Evolutionary conservation across 2,888 invertebrate genomes (phyloP).

Genomic region (Chelonus formosanus): DNA sequence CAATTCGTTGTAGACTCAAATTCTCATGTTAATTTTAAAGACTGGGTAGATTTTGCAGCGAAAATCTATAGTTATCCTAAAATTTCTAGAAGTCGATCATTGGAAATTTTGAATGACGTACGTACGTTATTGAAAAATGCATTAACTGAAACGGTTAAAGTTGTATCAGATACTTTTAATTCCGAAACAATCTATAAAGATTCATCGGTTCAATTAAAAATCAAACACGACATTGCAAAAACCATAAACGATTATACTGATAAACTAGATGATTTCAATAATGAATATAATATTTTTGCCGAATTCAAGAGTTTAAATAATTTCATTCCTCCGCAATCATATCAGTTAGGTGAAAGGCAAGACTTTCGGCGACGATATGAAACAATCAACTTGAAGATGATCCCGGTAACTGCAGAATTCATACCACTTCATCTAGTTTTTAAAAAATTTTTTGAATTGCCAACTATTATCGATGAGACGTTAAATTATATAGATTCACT

Average conservation of each 20-base stretch:
- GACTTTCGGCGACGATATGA: constrained; percentile 23
- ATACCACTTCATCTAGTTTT: constrained; percentile 31
- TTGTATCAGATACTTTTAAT: constrained; percentile 16
- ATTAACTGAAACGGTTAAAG: background rate
- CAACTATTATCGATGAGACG: constrained; percentile 28
- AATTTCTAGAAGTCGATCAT: constrained; percentile 28
- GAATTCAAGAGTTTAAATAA: constrained; percentile 24
- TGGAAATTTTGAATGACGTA: constrained; percentile 24
- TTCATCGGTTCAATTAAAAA: constrained; percentile 10
- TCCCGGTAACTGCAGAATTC: constrained; percentile 34
- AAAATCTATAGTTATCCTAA: constrained; percentile 33
- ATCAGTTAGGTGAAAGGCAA: constrained; percentile 32
- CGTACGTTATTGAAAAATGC: constrained; percentile 13
- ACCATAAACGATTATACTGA: background rate
- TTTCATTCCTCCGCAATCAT: constrained; percentile 31
- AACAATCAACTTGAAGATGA: constrained; percentile 21
- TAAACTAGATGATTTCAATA: constrained; percentile 19
- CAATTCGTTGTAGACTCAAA: background rate
- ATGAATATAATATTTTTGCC: constrained; percentile 32
- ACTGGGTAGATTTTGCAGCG: constrained; percentile 24
- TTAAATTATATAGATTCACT: constrained; percentile 29
- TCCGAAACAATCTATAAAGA: constrained; percentile 13
- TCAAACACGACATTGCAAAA: background rate
- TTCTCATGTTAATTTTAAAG: background rate
- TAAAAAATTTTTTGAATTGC: constrained; percentile 34